These are phyloP conservation scores for Sinocyclocheilus maitianheensis DNA, from an alignment of 2,113 vertebrate genomes.

Conservation along the genomic window DNA sequence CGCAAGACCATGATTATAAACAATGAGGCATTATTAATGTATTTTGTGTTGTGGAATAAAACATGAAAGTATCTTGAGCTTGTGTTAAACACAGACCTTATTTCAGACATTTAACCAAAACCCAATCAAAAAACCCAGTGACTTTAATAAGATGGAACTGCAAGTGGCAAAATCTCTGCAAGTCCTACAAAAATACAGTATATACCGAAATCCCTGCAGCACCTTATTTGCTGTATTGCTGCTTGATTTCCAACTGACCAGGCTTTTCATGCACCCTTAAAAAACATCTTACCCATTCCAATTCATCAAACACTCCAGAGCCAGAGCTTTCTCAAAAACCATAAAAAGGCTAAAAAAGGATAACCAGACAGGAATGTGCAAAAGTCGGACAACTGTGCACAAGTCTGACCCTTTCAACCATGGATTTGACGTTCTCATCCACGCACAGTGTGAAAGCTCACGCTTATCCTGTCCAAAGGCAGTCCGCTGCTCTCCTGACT, in stretches of 20 bases:
- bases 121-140: background rate
- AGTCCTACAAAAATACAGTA: background rate
- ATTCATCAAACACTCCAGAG: conserved; percentile 1
- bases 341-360: background rate
- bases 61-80: background rate
- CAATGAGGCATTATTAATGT: background rate
- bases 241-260: background rate
- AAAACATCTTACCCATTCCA: background rate
- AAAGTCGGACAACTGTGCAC: background rate
- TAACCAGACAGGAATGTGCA: background rate
- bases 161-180: background rate
- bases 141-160: background rate
- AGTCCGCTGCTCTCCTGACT: background rate
- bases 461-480: conserved; percentile 5
- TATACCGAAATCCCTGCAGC: background rate
- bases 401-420: background rate
- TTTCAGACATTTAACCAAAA: background rate
- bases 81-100: background rate
- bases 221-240: background rate
- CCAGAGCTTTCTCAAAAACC: background rate
- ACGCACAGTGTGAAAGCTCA: background rate
- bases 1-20: background rate
- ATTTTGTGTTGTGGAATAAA: background rate
- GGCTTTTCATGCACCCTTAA: background rate
- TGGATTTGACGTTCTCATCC: background rate